These are phyloP conservation scores for Ifrita kowaldi DNA, from an alignment of 2,113 vertebrate species.

Conservation along the genomic window DNA sequence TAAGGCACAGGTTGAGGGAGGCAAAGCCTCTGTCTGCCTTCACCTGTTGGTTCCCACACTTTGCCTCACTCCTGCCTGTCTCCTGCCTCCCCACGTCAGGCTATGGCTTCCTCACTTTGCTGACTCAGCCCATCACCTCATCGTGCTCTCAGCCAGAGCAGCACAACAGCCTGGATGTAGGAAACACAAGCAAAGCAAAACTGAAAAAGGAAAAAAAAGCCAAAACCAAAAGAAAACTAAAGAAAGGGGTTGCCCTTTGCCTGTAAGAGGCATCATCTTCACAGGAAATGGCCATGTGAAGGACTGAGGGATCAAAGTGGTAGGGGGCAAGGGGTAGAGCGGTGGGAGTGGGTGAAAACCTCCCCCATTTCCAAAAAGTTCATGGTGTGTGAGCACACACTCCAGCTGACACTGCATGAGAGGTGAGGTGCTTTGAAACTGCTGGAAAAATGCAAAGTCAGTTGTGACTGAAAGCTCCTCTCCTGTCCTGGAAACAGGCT, in stretches of 20 bases:
- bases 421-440: neutral
- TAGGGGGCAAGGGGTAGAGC: neutral
- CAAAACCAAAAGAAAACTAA: neutral
- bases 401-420: neutral
- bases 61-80: neutral
- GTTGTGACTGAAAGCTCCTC: neutral
- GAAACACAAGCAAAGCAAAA: conserved; percentile 7
- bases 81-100: neutral
- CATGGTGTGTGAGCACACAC: rapidly evolving
- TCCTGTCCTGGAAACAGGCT: neutral
- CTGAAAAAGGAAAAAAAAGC: neutral
- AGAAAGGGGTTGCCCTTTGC: neutral
- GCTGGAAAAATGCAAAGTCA: neutral
- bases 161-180: neutral
- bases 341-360: neutral
- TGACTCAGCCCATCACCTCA: neutral
- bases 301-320: neutral
- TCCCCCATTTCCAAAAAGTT: neutral
- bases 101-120: neutral
- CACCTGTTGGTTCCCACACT: neutral
- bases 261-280: neutral
- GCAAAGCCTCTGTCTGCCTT: neutral
- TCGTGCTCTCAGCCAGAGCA: neutral
- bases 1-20: neutral
- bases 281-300: neutral